These are phyloP conservation scores for Acanthis flammea DNA, from an alignment of 2,797 vertebrate genomes.

Conservation along the genomic window DNA sequence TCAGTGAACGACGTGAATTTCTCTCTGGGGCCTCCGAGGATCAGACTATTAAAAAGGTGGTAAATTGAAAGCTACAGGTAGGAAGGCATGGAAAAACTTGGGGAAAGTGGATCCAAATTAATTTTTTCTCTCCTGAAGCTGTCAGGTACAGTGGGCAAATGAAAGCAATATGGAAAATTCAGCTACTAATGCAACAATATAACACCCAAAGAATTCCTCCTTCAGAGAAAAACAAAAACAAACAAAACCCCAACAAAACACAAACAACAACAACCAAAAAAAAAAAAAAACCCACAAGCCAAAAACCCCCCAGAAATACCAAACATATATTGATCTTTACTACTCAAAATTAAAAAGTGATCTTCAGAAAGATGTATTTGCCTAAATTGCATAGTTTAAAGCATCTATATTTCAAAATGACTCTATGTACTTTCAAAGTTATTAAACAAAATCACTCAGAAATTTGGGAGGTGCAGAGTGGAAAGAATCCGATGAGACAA, in stretches of 20 bases:
- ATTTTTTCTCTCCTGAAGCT: background rate
- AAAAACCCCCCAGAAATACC: fast-evolving
- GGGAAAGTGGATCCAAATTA: background rate
- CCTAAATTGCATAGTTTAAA: background rate
- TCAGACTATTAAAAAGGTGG: background rate
- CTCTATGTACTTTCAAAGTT: background rate
- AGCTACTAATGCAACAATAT: background rate
- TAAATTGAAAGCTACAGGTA: background rate
- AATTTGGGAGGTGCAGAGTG: background rate
- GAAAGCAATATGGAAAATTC: background rate
- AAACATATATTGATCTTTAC: background rate
- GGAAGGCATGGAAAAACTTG: background rate
- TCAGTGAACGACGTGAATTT: background rate
- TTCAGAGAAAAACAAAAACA: background rate
- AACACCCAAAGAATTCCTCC: fast-evolving
- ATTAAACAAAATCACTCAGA: background rate
- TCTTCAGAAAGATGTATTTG: background rate
- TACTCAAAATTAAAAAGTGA: background rate
- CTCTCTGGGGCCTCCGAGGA: background rate
- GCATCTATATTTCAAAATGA: background rate
- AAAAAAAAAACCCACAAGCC: background rate
- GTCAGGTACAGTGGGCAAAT: background rate
- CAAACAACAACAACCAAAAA: background rate
- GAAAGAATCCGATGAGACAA: background rate
- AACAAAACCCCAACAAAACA: background rate